Evolutionary conservation across 2,113 vertebrate genomes (phyloP).

Genomic region (Thinocorus orbignyianus): DNA sequence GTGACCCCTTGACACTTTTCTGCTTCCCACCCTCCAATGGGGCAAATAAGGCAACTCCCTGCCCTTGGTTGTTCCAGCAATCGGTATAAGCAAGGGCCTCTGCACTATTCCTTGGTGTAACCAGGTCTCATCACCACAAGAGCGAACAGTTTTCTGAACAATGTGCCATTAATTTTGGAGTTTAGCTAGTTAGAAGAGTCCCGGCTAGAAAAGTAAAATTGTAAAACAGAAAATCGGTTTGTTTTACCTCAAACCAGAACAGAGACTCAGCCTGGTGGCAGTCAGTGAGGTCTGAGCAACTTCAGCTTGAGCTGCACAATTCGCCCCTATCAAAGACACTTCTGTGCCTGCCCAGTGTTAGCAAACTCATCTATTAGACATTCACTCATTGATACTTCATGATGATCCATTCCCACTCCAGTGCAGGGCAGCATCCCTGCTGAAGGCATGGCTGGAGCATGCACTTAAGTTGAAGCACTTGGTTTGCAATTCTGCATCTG

Average conservation of each 20-base stretch:
- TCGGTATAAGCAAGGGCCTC: too few relatives aligned
- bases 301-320: not conserved
- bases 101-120: too few relatives aligned
- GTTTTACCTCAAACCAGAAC: not conserved
- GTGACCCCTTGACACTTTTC: too few relatives aligned
- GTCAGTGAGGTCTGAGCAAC: not conserved
- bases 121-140: too few relatives aligned
- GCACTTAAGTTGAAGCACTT: accelerated
- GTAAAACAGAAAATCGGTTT: too few relatives aligned
- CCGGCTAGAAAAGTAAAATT: too few relatives aligned
- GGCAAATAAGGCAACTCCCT: too few relatives aligned
- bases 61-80: too few relatives aligned
- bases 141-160: too few relatives aligned
- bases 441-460: not conserved
- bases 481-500: not conserved
- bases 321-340: accelerated
- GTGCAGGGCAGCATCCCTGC: accelerated
- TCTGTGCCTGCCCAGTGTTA: accelerated
- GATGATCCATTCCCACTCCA: accelerated
- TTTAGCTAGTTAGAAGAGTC: too few relatives aligned
- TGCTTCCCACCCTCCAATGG: too few relatives aligned
- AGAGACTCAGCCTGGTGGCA: not conserved
- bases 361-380: not conserved
- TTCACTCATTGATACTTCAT: accelerated
- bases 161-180: too few relatives aligned